Evolutionary conservation across 2,797 vertebrate species (phyloP), one percentile per base, ranked within the genome.

Genomic region (Varecia variegata): DNA sequence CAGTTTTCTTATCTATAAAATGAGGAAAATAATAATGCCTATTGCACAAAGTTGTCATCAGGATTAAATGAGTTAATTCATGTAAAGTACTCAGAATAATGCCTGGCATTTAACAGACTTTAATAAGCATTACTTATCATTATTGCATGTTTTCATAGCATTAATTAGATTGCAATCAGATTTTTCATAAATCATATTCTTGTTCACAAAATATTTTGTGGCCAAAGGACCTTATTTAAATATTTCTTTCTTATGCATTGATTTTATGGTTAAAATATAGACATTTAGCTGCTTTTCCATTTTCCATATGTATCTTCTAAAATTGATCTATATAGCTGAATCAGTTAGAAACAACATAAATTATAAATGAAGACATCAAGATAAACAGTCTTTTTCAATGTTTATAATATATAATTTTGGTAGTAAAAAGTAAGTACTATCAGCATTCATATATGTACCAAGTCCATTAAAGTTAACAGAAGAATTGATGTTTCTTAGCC

Each of bases 391-490:
- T 32, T 93, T 79, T 88, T 81, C 30, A 65, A 7, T 81, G 4
- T 76, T 95, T 85, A 79, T 27, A 85, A 77, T 52, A 70, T 76
- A 25, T 82, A 25, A 54, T 85, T 81, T 45, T 81, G 23, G 25
- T 32, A 91, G 58, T 9, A 83, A 60, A 81, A 60, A 35, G 12
- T 89, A 73, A 93, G 27, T 35, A 17, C 7, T 83, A n/a, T 86
- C 17, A 86, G 21, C 2, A 85, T 60, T 95, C 47, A 73, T 67
- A 32, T 38, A 80, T 94, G 32, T 68, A 74, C 32, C 14, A 62
- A 86, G 27, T 85, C 56, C 77, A 79, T 79, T 93, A 86, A 73
- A 86, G 15, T 81, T 91, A 90, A 89, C 17, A 30, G 79, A 81
- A 91, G 3, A 90, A 60, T 65, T 74, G 10, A 21, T 8, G 18